Base-by-base conservation (phyloP, 2,113 vertebrate genomes). In the Oreochromis aureus region DNA sequence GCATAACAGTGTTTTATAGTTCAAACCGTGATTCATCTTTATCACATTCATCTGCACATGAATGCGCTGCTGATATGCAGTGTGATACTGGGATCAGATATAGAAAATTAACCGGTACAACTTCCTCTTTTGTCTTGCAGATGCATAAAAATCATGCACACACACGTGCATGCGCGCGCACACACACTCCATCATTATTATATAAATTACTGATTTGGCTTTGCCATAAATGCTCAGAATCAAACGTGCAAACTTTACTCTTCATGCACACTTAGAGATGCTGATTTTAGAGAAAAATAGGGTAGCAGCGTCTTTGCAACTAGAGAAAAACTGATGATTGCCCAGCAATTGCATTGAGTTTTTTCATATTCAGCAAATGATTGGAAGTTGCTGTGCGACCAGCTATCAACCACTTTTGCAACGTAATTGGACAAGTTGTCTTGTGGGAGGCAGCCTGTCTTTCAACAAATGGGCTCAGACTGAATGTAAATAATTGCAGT, bases 1-100 rank as follows among this genome's bases (percentile, higher is more conserved):
- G 81, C 53, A 85, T 83, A 79, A 79, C 81, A 87, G 53, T 82
- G 36, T 83, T 86, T 90, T 63, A 53, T 83, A 59, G 81, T 90
- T 89, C 61, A 85, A 83, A 85, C 83, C 66, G 58, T 2, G 80
- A 85, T 89, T 89, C 27, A 84, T 93, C 86, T 93, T 92, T 90
- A 91, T 95, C 89, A 58, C 16, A 22, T 22, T 81, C 22, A 84
- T 92, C 87, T 92, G 48, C 81, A 80, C 53, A 53, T 84, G 85
- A 91, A 83, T 58, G 48, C 55, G 59, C 56, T 89, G 19, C 46
- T 59, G 81, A 89, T 90, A 66, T 56, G 73, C 44, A 53, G 46
- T 6, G 83, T 66, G 80, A 87, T 76, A 30, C 59, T 58, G 18
- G 39, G 81, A 93, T 92, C 71, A 89, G 88, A 90, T 87, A 87